Evolutionary conservation across 2,797 vertebrate genomes (phyloP).

Genomic region (Mustela erminea): DNA sequence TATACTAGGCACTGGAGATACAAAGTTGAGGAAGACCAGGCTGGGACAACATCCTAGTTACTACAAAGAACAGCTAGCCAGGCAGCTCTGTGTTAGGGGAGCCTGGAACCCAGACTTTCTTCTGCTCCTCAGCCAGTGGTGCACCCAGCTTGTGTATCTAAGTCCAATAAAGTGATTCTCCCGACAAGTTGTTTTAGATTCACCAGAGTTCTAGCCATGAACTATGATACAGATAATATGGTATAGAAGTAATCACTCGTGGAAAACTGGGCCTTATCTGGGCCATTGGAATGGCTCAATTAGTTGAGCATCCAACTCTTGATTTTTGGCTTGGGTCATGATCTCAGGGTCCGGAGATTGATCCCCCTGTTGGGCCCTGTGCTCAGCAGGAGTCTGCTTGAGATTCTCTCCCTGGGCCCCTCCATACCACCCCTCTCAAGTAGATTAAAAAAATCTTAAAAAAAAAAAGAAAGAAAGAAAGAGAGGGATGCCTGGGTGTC

Average conservation of each 20-base stretch:
- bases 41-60: not conserved
- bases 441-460: not conserved
- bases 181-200: not conserved
- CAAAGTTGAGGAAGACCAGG: not conserved
- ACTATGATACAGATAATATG: not conserved
- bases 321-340: not conserved
- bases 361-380: not conserved
- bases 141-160: not conserved
- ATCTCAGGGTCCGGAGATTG: not conserved
- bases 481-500: not conserved
- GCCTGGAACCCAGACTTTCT: not conserved
- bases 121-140: not conserved
- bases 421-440: not conserved
- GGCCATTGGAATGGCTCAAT: not conserved
- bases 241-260: not conserved
- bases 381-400: not conserved
- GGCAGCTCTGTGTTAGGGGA: not conserved
- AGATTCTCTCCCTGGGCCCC: not conserved
- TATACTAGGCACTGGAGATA: not conserved
- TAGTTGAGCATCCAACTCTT: not conserved
- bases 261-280: not conserved
- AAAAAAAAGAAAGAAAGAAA: not conserved
- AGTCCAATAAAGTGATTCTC: not conserved
- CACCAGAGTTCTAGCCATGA: not conserved
- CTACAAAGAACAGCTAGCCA: not conserved